These are phyloP conservation scores for Aythya fuligula DNA, from an alignment of 2,797 vertebrate genomes.

Conservation along the genomic window DNA sequence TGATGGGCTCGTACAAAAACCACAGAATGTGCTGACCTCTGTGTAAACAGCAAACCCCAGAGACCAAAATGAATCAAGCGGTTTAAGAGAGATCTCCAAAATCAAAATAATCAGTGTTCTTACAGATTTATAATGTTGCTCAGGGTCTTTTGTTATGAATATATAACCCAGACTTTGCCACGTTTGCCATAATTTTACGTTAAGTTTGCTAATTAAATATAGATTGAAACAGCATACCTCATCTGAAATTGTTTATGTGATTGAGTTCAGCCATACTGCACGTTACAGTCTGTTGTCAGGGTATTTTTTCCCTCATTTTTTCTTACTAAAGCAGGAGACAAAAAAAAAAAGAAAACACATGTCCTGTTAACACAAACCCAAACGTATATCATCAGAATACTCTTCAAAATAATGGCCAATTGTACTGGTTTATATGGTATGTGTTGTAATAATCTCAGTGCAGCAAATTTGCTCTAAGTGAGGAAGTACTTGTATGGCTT, in stretches of 20 bases:
- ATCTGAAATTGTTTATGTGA: conserved; percentile 37
- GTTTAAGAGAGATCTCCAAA: conserved; percentile 62
- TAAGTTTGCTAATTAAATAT: conserved; percentile 41
- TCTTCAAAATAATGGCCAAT: conserved; percentile 57
- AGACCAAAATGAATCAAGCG: conserved; percentile 55
- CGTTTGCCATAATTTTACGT: conserved; percentile 36
- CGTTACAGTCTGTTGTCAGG: conserved; percentile 11
- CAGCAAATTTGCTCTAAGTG: background rate
- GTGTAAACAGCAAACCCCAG: conserved; percentile 46
- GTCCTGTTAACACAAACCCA: background rate
- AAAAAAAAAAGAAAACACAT: background rate
- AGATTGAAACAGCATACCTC: conserved; percentile 16
- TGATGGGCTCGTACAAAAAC: conserved; percentile 19
- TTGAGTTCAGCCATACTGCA: conserved; percentile 36
- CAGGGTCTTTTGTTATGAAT: conserved; percentile 55
- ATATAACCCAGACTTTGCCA: conserved; percentile 16
- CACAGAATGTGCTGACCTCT: conserved; percentile 57
- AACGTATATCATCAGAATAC: background rate
- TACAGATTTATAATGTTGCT: conserved; percentile 50
- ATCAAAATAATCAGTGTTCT: conserved; percentile 71
- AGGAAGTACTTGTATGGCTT: background rate
- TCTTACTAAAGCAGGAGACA: background rate
- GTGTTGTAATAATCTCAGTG: conserved; percentile 18
- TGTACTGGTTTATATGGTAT: conserved; percentile 14
- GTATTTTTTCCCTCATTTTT: background rate